Conservation (phyloP, 2,113 vertebrate species). For the Steatornis caripensis region DNA sequence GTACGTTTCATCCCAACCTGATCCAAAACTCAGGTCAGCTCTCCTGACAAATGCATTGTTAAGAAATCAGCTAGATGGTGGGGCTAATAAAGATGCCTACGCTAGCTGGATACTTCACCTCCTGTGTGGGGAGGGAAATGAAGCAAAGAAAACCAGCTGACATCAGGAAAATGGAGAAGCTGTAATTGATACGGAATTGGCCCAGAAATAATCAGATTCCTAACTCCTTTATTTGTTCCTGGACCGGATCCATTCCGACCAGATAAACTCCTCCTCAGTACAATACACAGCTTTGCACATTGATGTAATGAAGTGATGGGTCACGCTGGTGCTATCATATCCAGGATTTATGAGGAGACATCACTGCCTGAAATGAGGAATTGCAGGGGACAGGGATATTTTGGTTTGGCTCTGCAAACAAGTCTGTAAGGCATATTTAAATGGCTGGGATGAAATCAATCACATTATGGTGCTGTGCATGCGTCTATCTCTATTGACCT, state of each 20-base stretch:
- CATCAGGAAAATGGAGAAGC: conserved; percentile 54
- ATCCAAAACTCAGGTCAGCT: not conserved
- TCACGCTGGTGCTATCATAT: conserved; percentile 16
- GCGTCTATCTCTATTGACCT: not conserved
- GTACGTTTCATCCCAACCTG: not conserved
- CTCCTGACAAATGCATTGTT: not conserved
- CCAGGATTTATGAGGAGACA: conserved; percentile 58
- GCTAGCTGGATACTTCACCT: not conserved
- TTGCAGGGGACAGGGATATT: not conserved
- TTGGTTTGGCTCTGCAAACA: conserved; percentile 2
- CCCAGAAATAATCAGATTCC: conserved; percentile 58
- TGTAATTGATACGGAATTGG: conserved; percentile 6
- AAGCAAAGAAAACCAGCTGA: conserved; percentile 48
- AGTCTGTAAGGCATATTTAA: conserved; percentile 1
- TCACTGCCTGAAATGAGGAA: not conserved
- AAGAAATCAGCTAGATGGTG: conserved; percentile 11
- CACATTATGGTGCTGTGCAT: not conserved
- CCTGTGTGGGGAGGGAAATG: not conserved
- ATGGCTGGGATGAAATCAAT: not conserved
- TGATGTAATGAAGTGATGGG: conserved; percentile 64
- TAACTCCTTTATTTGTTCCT: conserved; percentile 66
- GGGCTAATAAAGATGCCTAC: conserved; percentile 29
- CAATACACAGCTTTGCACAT: conserved; percentile 20
- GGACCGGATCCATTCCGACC: conserved; percentile 50
- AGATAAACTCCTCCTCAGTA: conserved; percentile 61